Conservation (phyloP, 2,113 vertebrate species). For the Oreocharis arfaki region DNA sequence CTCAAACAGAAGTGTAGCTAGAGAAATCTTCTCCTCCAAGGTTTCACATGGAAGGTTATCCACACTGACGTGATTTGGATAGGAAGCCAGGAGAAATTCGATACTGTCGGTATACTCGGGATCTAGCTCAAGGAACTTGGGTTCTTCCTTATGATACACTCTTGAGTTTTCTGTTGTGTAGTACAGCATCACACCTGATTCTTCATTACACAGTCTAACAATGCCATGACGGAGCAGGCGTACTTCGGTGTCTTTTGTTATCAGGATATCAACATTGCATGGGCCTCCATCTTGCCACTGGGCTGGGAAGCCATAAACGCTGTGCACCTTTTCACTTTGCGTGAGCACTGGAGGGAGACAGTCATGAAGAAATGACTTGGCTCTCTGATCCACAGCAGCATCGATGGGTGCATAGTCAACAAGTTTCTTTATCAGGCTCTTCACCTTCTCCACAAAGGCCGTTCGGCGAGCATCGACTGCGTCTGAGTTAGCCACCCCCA, state of each 20-base stretch:
- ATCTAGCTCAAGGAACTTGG: conserved; percentile 86
- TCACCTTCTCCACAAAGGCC: conserved; percentile 78
- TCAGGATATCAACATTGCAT: conserved; percentile 52
- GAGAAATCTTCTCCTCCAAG: conserved; percentile 77
- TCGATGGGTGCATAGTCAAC: conserved; percentile 83
- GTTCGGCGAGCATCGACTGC: conserved; percentile 75
- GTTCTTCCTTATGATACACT: conserved; percentile 91
- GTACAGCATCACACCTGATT: conserved; percentile 80
- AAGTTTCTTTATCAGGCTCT: conserved; percentile 81
- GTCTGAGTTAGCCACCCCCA: conserved; percentile 90
- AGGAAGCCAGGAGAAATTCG: conserved; percentile 89
- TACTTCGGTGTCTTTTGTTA: conserved; percentile 81
- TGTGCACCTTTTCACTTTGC: conserved; percentile 76
- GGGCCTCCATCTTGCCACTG: conserved; percentile 79
- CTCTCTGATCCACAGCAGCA: conserved; percentile 93
- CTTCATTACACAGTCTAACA: conserved; percentile 87
- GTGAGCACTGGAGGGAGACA: conserved; percentile 88
- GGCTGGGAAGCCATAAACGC: conserved; percentile 80
- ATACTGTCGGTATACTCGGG: conserved; percentile 84
- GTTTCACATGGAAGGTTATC: conserved; percentile 81
- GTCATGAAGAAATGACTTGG: conserved; percentile 88
- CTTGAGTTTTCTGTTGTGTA: conserved; percentile 90
- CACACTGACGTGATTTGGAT: conserved; percentile 83
- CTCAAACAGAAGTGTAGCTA: conserved; percentile 75
- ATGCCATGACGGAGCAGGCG: conserved; percentile 82